Percentiles rank a stretch among this genome's conserved stretches.
Evolutionary conservation across 2,797 vertebrate genomes (phyloP).

Genomic region (Aeoliscus strigatus): DNA sequence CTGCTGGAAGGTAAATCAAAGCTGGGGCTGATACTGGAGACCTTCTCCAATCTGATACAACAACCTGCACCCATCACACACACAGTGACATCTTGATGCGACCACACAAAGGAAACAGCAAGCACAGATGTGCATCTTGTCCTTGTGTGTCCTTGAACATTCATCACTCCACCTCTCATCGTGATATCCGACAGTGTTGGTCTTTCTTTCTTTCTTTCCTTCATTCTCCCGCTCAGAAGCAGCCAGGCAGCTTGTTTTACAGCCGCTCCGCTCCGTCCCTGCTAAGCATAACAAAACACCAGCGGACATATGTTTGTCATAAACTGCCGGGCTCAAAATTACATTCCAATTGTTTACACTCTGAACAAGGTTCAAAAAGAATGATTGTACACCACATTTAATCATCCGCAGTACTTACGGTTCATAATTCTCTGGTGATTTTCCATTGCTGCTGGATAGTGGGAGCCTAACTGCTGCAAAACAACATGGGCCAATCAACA

Average conservation of each 20-base stretch:
- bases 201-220: constrained; percentile 29
- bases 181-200: constrained; percentile 26
- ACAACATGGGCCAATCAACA: constrained; percentile 49
- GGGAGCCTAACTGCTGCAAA: constrained; percentile 38
- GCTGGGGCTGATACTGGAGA: constrained; percentile 50
- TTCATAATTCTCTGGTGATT: constrained; percentile 50
- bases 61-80: constrained; percentile 25
- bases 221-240: constrained; percentile 31
- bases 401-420: constrained; percentile 42
- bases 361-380: constrained; percentile 52
- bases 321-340: constrained; percentile 44
- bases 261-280: constrained; percentile 30
- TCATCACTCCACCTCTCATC: constrained; percentile 35
- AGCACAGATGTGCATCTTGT: constrained; percentile 1
- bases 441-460: constrained; percentile 53
- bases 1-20: constrained; percentile 61
- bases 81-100: constrained; percentile 24
- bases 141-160: constrained; percentile 16
- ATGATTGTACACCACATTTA: constrained; percentile 46
- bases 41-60: constrained; percentile 41
- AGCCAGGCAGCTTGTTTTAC: constrained; percentile 41
- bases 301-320: constrained; percentile 64
- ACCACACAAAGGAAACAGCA: background rate
- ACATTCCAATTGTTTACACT: constrained; percentile 50
- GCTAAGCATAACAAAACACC: constrained; percentile 52